Conservation (phyloP, 2,888 invertebrate genomes). For the Cyaniris semiargus region DNA sequence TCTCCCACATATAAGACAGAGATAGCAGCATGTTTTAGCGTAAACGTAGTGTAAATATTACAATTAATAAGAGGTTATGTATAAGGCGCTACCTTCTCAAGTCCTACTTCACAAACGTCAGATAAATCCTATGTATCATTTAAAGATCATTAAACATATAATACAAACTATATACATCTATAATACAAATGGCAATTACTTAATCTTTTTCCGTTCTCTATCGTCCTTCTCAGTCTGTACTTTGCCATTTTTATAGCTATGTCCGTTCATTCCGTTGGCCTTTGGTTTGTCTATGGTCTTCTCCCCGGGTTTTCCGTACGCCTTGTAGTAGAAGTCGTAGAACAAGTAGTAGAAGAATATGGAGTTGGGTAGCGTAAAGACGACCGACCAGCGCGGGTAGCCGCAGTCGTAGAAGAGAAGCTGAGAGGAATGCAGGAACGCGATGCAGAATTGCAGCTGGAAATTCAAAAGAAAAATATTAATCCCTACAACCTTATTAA, state of each 20-base stretch:
- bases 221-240: slow-evolving; percentile 35
- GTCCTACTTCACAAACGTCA: not conserved
- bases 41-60: not conserved
- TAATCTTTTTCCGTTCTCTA: slow-evolving; percentile 23
- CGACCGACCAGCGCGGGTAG: slow-evolving; percentile 90
- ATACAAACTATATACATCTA: slow-evolving; percentile 31
- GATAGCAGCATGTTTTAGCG: not conserved
- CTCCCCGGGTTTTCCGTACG: slow-evolving; percentile 78
- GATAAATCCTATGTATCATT: not conserved
- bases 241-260: slow-evolving; percentile 43
- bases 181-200: not conserved
- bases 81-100: not conserved
- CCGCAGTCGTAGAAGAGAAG: slow-evolving; percentile 92
- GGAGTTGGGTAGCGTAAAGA: slow-evolving; percentile 93
- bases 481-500: too few relatives aligned
- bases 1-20: not conserved
- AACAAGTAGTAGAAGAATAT: slow-evolving; percentile 96
- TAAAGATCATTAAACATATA: not conserved
- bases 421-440: slow-evolving; percentile 92
- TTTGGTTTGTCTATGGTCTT: slow-evolving; percentile 47
- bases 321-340: slow-evolving; percentile 93
- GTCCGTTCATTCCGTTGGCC: slow-evolving; percentile 48
- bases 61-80: not conserved
- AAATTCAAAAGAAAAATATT: slow-evolving; percentile 57
- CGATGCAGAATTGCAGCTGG: slow-evolving; percentile 94